phyloP scores from a whole-genome alignment of 2,888 invertebrate species.

The Fabriciana adippe region DNA sequence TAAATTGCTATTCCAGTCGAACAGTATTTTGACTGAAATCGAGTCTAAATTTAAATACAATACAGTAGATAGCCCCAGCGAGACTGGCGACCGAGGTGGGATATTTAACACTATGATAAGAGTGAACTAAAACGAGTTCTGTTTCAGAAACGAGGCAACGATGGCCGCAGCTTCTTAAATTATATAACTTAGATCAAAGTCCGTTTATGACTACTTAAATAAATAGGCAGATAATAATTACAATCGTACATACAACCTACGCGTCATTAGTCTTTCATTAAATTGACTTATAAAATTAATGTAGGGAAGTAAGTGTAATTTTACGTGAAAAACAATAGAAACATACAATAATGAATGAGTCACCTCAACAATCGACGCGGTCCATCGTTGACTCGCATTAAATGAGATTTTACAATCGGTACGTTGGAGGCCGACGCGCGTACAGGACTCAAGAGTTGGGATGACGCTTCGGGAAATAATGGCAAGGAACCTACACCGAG shows the following conservation, averaged over 20 bases:
- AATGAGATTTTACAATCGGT: conserved; percentile 23
- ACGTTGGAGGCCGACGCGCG: conserved; percentile 43
- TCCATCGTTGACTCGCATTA: conserved; percentile 34
- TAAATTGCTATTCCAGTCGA: conserved; percentile 63
- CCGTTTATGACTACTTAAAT: conserved; percentile 21
- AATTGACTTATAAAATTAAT: conserved; percentile 37
- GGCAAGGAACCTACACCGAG: background rate
- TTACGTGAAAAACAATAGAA: conserved; percentile 7
- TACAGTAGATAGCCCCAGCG: conserved; percentile 58
- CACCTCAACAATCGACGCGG: conserved; percentile 15
- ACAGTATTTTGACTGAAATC: conserved; percentile 62
- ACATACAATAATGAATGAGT: conserved; percentile 11
- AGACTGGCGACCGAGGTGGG: conserved; percentile 65
- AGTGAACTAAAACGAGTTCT: conserved; percentile 33
- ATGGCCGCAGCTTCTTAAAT: conserved; percentile 27
- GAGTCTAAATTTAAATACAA: conserved; percentile 59
- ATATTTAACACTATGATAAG: conserved; percentile 51
- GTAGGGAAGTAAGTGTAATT: conserved; percentile 26
- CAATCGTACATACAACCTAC: conserved; percentile 35
- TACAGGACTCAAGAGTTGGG: too few relatives aligned
- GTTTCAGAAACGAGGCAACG: conserved; percentile 35
- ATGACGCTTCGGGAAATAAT: too few relatives aligned
- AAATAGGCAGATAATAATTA: conserved; percentile 28
- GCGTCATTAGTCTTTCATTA: conserved; percentile 30
- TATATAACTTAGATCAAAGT: conserved; percentile 10